phyloP scores from a whole-genome alignment of 1,140 invertebrate genomes.

The Sycobia sp. region DNA sequence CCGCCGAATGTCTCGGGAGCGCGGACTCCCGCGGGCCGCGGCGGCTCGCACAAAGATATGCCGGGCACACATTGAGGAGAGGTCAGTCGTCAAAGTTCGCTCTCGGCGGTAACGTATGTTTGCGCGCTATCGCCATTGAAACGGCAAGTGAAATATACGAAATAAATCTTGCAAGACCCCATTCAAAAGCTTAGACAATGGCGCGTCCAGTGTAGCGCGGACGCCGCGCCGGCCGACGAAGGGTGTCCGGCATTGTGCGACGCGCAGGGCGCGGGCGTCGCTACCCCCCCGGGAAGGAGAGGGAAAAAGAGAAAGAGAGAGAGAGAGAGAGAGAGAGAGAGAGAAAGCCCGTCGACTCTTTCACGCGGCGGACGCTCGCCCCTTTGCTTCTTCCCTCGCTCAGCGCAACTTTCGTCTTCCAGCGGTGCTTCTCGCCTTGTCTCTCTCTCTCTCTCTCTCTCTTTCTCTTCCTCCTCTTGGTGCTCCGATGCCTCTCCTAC shows the following conservation, averaged over 20 bases:
- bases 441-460: neutral
- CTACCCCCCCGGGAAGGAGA: neutral
- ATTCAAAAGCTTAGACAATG: conserved; percentile 61
- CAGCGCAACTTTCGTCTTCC: conserved; percentile 41
- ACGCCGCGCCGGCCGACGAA: conserved; percentile 48
- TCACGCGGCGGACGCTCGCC: conserved; percentile 8
- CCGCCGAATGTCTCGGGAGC: conserved; percentile 6
- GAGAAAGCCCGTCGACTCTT: neutral
- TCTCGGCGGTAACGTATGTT: conserved; percentile 39
- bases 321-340: too few species aligned
- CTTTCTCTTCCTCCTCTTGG: conserved; percentile 23
- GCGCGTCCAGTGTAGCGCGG: conserved; percentile 52
- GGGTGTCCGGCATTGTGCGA: conserved; percentile 52
- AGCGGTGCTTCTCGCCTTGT: too few species aligned
- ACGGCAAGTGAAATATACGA: conserved; percentile 63
- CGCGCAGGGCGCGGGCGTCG: conserved; percentile 35
- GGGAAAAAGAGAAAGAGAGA: too few species aligned
- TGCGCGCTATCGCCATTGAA: conserved; percentile 58
- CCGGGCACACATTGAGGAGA: conserved; percentile 46
- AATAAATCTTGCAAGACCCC: conserved; percentile 64
- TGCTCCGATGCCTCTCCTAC: neutral
- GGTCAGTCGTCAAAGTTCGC: conserved; percentile 47
- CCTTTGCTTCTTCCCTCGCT: conserved; percentile 26
- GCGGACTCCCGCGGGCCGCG: conserved; percentile 30
- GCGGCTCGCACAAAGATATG: too few species aligned